Evolutionary conservation across 2,888 invertebrate genomes (phyloP).

Genomic region (Noctua janthina): DNA sequence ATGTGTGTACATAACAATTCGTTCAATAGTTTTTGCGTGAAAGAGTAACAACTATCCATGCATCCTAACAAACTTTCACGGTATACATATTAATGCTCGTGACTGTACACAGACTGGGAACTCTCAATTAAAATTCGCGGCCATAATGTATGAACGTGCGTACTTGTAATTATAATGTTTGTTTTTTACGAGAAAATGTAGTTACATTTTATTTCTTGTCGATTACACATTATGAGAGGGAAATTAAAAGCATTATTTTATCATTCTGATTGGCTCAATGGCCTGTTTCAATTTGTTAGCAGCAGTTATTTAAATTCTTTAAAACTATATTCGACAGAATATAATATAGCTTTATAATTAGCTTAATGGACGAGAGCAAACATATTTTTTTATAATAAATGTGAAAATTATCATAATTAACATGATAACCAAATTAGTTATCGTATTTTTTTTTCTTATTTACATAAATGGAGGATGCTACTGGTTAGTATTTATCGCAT

Average conservation of each 20-base stretch:
- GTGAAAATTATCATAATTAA: constrained; percentile 2
- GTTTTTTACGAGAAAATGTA: constrained; percentile 28
- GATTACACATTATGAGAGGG: constrained; percentile 20
- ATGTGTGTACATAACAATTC: background rate
- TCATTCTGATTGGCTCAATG: constrained; percentile 4
- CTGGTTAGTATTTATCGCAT: background rate
- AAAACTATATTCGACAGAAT: background rate
- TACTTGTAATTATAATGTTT: constrained; percentile 27
- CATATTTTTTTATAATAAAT: background rate
- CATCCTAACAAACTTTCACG: background rate
- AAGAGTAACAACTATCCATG: background rate
- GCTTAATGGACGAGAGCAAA: constrained; percentile 7
- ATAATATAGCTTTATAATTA: constrained; percentile 7
- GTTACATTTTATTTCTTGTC: constrained; percentile 17
- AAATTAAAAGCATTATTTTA: constrained; percentile 40
- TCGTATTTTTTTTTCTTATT: background rate
- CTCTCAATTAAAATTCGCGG: constrained; percentile 64
- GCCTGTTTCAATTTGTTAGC: constrained; percentile 33
- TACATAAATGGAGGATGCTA: background rate
- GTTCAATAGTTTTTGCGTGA: background rate
- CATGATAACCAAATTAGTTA: background rate
- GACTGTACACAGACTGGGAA: constrained; percentile 30
- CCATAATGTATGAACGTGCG: constrained; percentile 31
- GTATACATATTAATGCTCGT: background rate
- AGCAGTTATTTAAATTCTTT: constrained; percentile 17